phyloP scores from a whole-genome alignment of 2,888 invertebrate species.

The Eristalis arbustorum region DNA sequence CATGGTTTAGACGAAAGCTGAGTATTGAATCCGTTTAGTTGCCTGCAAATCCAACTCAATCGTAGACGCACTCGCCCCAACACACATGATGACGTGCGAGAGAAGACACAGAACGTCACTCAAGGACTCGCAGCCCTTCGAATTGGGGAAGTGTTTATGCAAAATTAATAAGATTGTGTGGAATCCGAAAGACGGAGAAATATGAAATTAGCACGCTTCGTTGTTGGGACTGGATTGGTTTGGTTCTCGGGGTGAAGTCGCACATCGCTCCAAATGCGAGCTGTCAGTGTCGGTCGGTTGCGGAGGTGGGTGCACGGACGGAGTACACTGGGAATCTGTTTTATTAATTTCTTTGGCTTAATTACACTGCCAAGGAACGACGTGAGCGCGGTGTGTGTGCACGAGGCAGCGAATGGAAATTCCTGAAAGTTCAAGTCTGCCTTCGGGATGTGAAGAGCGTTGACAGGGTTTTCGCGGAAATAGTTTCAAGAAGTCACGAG shows the following conservation, averaged over 20 bases:
- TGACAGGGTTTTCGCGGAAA: not conserved
- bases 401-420: not conserved
- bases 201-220: conserved; percentile 15
- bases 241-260: not conserved
- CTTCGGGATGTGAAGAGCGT: not conserved
- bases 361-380: conserved; percentile 22
- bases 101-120: not conserved
- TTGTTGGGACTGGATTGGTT: not conserved
- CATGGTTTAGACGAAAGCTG: not conserved
- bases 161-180: conserved; percentile 11
- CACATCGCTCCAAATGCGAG: not conserved
- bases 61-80: too few species aligned
- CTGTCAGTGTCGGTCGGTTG: not conserved
- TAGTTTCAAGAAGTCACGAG: not conserved
- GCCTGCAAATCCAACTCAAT: conserved; percentile 17
- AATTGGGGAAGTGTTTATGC: conserved; percentile 9
- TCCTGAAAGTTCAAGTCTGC: not conserved
- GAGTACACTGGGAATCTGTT: conserved; percentile 15
- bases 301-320: too few species aligned
- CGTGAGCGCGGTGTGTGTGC: not conserved
- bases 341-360: conserved; percentile 26
- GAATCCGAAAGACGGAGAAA: conserved; percentile 6
- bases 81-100: too few species aligned
- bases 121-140: not conserved
- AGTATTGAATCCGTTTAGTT: conserved; percentile 37